Conservation (phyloP, 2,888 invertebrate species). For the Tipula lateralis region DNA sequence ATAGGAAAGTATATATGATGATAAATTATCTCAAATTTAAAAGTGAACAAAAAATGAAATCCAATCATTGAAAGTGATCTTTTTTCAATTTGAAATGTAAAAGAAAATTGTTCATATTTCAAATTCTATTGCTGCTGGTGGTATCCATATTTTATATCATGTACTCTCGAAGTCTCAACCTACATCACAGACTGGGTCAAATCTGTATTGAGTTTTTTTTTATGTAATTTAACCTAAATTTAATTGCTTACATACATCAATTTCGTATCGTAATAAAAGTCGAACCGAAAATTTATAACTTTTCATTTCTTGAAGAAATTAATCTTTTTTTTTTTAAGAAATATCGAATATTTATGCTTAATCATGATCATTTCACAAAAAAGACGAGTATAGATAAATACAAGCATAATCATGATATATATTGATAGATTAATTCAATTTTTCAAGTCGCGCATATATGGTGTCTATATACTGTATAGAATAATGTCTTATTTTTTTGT, state of each 20-base stretch:
- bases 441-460: background rate
- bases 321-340: background rate
- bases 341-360: background rate
- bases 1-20: background rate
- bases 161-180: background rate
- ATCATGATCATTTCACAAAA: background rate
- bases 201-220: background rate
- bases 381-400: background rate
- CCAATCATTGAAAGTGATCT: constrained; percentile 11
- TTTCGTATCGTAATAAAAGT: background rate
- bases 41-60: background rate
- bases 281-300: background rate
- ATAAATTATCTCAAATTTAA: constrained; percentile 24
- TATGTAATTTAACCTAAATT: constrained; percentile 9
- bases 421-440: background rate
- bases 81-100: background rate
- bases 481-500: background rate
- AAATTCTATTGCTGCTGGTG: background rate
- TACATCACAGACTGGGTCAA: constrained; percentile 13
- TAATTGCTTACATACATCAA: background rate
- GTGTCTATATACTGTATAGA: background rate
- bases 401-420: background rate
- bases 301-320: constrained; percentile 1
- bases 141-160: background rate
- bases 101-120: constrained; percentile 12